A percentile compares a stretch with the other conserved stretches of the same genome.
phyloP scores from a whole-genome alignment of 2,888 invertebrate species.

The Cataglyphis altisquamis region DNA sequence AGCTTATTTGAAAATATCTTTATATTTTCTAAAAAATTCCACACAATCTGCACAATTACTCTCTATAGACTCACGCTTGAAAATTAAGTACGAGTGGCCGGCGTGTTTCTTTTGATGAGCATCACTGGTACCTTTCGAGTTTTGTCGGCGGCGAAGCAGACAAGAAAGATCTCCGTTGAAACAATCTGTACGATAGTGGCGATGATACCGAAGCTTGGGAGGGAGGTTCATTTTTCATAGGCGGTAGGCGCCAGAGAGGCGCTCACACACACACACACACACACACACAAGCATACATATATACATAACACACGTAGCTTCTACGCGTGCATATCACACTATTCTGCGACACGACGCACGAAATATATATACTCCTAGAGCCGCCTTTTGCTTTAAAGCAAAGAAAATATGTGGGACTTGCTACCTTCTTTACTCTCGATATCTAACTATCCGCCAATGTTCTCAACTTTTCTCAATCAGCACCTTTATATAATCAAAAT shows the following conservation, averaged over 20 bases:
- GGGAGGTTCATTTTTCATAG: constrained; percentile 82
- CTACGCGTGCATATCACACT: background rate
- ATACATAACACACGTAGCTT: constrained; percentile 47
- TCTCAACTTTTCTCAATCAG: constrained; percentile 60
- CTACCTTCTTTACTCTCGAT: constrained; percentile 67
- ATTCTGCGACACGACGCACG: background rate
- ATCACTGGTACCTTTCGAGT: constrained; percentile 42
- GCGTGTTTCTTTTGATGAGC: constrained; percentile 51
- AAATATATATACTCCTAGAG: constrained; percentile 21
- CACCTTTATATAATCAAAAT: background rate
- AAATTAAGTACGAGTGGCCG: constrained; percentile 25
- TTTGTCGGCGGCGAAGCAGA: constrained; percentile 48
- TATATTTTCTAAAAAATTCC: background rate
- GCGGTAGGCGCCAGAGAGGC: constrained; percentile 80
- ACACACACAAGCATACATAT: constrained; percentile 54
- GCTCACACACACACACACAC: constrained; percentile 67
- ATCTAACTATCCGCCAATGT: constrained; percentile 59
- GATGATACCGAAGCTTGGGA: constrained; percentile 67
- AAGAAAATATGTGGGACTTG: constrained; percentile 64
- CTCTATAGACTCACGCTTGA: background rate
- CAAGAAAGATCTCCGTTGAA: constrained; percentile 59
- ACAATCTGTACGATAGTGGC: constrained; percentile 57
- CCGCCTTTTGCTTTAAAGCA: constrained; percentile 57
- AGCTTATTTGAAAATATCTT: background rate
- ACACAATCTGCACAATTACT: background rate